Conservation (phyloP, 2,797 vertebrate genomes). For the Loris lydekkerianus region DNA sequence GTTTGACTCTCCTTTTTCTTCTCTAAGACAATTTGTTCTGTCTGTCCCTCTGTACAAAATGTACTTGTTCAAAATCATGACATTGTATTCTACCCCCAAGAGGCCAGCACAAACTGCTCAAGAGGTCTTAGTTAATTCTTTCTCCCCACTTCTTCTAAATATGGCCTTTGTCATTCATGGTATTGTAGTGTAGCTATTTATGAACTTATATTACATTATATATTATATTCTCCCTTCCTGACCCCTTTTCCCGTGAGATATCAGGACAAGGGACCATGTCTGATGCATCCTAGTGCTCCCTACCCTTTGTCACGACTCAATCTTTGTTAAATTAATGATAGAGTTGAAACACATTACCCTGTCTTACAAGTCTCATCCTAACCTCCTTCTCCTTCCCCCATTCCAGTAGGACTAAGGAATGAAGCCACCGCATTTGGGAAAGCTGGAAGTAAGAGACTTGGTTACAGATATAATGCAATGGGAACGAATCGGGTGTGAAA, state of each 20-base stretch:
- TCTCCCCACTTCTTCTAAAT: not conserved
- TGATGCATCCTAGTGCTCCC: not conserved
- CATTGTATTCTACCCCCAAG: not conserved
- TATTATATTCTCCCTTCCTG: not conserved
- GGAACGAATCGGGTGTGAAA: not conserved
- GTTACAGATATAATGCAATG: not conserved
- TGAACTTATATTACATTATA: too few relatives aligned
- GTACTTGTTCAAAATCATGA: constrained; percentile 3
- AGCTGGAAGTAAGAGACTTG: not conserved
- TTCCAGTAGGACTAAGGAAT: not conserved
- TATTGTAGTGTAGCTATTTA: not conserved
- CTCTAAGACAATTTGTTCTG: not conserved
- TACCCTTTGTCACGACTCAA: not conserved
- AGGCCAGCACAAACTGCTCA: not conserved
- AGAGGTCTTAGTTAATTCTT: not conserved
- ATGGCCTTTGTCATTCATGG: not conserved
- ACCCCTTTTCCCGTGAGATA: not conserved
- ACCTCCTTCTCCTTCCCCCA: not conserved
- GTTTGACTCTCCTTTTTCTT: not conserved
- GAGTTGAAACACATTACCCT: not conserved
- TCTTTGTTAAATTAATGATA: not conserved
- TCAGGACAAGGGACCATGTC: not conserved
- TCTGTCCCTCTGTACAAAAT: not conserved
- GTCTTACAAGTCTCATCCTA: not conserved
- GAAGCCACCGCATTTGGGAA: not conserved